Evolutionary conservation across 2,888 invertebrate species (phyloP).

Genomic region (Blastobasis lacticolella): DNA sequence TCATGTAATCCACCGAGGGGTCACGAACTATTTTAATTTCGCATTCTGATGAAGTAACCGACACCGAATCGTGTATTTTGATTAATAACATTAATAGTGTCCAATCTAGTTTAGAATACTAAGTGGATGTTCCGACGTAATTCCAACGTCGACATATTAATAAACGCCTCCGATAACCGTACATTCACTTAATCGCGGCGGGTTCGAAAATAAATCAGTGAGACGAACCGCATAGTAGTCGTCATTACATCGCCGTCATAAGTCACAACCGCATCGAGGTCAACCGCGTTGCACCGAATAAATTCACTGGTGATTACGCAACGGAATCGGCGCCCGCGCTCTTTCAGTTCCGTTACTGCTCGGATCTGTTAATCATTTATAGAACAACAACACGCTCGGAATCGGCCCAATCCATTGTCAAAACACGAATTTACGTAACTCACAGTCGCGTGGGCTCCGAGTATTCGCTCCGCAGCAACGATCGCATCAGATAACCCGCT

Average conservation of each 20-base stretch:
- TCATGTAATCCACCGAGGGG: too few relatives aligned
- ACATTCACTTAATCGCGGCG: too few relatives aligned
- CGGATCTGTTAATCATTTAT: conserved; percentile 39
- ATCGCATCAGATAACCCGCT: conserved; percentile 50
- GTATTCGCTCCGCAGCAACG: conserved; percentile 33
- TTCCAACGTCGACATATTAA: too few relatives aligned
- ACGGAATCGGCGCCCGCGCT: conserved; percentile 40
- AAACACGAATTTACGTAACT: conserved; percentile 24
- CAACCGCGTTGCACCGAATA: conserved; percentile 41
- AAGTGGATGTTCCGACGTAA: too few relatives aligned
- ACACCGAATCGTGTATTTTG: too few relatives aligned
- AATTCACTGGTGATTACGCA: conserved; percentile 47
- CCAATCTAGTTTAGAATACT: too few relatives aligned
- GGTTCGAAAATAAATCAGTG: too few relatives aligned
- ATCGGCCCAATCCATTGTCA: conserved; percentile 16
- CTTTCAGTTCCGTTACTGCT: conserved; percentile 48
- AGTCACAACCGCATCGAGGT: conserved; percentile 44
- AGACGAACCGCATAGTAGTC: not conserved
- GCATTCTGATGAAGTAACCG: too few relatives aligned
- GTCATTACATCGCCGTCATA: conserved; percentile 15
- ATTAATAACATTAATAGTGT: too few relatives aligned
- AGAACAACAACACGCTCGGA: conserved; percentile 26
- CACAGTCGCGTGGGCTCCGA: conserved; percentile 32
- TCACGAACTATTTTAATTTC: too few relatives aligned
- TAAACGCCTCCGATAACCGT: too few relatives aligned